phyloP scores from a whole-genome alignment of 2,797 vertebrate genomes.

The Sebastes iracundus region DNA sequence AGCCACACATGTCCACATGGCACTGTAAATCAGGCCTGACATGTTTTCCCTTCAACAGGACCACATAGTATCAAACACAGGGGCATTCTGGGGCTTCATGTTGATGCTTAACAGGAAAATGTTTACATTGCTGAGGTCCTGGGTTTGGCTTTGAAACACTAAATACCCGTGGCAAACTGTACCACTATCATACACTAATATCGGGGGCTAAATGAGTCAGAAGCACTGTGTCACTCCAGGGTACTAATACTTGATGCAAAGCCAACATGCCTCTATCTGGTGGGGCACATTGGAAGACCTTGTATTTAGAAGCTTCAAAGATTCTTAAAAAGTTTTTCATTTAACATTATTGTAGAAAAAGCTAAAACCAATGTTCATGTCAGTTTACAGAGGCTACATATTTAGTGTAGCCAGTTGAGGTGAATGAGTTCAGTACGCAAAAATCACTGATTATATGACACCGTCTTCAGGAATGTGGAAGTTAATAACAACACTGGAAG shows the following conservation, averaged over 20 bases:
- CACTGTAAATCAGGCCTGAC: constrained; percentile 44
- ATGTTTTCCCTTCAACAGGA: constrained; percentile 23
- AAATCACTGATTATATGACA: constrained; percentile 61
- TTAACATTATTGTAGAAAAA: constrained; percentile 2
- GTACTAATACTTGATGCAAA: constrained; percentile 2
- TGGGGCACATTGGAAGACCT: constrained; percentile 3
- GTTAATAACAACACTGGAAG: constrained; percentile 60
- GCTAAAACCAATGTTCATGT: neutral
- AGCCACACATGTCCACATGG: constrained; percentile 40
- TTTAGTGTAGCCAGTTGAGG: neutral
- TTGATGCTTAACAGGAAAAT: constrained; percentile 47
- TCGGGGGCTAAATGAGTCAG: constrained; percentile 10
- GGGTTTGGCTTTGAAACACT: constrained; percentile 55
- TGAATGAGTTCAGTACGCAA: constrained; percentile 49
- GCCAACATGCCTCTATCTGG: constrained; percentile 9
- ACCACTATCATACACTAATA: constrained; percentile 25
- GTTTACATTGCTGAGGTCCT: constrained; percentile 66
- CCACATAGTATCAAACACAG: constrained; percentile 30
- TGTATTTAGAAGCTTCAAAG: neutral
- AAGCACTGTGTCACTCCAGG: constrained; percentile 6
- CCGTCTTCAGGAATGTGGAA: constrained; percentile 65
- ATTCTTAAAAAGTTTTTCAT: neutral
- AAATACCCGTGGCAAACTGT: constrained; percentile 40
- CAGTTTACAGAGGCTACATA: neutral
- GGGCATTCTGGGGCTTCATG: constrained; percentile 25